Percentiles rank a stretch among this genome's conserved stretches.
Evolutionary conservation across 1,140 invertebrate species (phyloP).

Genomic region (Pectinophora gossypiella): DNA sequence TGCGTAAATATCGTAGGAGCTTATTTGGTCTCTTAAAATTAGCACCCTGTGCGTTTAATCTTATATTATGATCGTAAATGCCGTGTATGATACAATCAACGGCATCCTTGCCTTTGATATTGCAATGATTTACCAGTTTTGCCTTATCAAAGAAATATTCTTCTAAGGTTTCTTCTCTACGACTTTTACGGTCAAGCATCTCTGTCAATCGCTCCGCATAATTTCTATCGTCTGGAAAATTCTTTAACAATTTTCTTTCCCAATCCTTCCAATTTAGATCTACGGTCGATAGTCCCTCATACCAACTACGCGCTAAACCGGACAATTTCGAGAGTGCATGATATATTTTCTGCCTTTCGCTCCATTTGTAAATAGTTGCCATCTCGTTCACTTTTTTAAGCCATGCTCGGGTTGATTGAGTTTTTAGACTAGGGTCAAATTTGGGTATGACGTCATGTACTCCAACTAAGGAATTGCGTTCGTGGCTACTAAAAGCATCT

Average conservation of each 20-base stretch:
- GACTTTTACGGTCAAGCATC: slow-evolving; percentile 5
- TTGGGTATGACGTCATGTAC: too few relatives aligned
- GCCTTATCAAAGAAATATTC: slow-evolving; percentile 10
- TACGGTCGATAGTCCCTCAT: too few relatives aligned
- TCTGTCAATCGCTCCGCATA: slow-evolving; percentile 5
- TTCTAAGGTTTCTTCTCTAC: slow-evolving; percentile 8
- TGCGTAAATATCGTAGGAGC: slow-evolving; percentile 6
- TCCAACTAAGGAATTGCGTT: too few relatives aligned
- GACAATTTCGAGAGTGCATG: too few relatives aligned
- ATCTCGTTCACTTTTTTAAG: too few relatives aligned
- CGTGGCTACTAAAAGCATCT: too few relatives aligned
- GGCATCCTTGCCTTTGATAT: slow-evolving; percentile 1
- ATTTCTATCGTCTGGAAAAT: slow-evolving; percentile 6
- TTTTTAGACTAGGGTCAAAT: too few relatives aligned
- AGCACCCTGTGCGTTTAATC: slow-evolving; percentile 8
- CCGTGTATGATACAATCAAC: slow-evolving; percentile 9
- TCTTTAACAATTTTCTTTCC: slow-evolving; percentile 4
- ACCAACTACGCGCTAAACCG: too few relatives aligned
- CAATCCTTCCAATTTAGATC: slow-evolving; percentile 5
- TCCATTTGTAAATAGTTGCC: too few relatives aligned
- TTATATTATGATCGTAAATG: slow-evolving; percentile 7
- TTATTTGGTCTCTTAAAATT: slow-evolving; percentile 7
- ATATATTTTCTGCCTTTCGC: too few relatives aligned
- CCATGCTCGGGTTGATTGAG: too few relatives aligned
- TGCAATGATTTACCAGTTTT: slow-evolving; percentile 1